Evolutionary conservation across 2,888 invertebrate genomes (phyloP), one percentile per base, ranked within the genome.

Genomic region (Erpobdella octoculata): DNA sequence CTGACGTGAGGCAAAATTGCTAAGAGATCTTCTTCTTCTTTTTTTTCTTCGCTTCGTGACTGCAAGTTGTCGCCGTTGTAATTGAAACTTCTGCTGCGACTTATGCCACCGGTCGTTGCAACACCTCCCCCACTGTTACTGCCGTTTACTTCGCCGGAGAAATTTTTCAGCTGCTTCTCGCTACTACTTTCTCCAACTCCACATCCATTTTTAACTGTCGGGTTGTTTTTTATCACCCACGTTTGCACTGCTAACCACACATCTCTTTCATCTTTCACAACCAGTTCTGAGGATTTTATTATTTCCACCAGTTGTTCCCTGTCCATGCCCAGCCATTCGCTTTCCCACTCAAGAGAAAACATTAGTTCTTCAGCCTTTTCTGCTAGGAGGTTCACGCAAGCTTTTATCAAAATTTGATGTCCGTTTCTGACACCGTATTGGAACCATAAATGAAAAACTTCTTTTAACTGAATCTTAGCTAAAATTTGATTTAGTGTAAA

Each of bases 401-500:
- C 76, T 15, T 75, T 72, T 0, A 78, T 77, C 3, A 81, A 78
- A 5, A 76, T 72, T 41, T 77, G 75, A 66, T 84, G 84, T 36
- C 90, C 90, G 80, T 92, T 91, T 6, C 90, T 89, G 76, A 89
- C 87, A 0, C 91, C 90, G 81, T 94, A 93, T 81, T 93, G 93
- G 80, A 92, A 87, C 94, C 94, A 95, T 0, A 90, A 80, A 75
- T 83, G 89, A 46, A 93, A 89, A 33, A 94, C 84, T 74, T 90
- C 89, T 25, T 90, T 90, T 71, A 90, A 88, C 71, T 87, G 87
- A 0, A 91, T 91, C 6, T 93, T 92, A 79, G 90, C 88, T 1
- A 92, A 90, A 71, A 92, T 88, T 81, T 93, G 91, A 77, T 89
- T 87, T 67, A 88, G 87, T 93, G 94, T 93, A 83, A 91, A 94